Conservation (phyloP, 1,140 invertebrate species). For the Zaprionus ghesquierei region DNA sequence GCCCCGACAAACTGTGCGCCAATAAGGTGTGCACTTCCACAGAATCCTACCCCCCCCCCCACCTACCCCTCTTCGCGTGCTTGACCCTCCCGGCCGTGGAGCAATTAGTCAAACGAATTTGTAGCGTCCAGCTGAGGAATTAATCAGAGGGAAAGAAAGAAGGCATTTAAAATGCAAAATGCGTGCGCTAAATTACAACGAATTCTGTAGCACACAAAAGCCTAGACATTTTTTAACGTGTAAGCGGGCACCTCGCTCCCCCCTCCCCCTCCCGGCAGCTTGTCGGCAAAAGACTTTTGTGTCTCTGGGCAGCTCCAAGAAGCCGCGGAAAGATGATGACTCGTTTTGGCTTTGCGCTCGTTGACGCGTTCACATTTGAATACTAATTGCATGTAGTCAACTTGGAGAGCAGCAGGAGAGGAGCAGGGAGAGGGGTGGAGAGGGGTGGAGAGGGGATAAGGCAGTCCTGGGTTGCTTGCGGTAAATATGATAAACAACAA, state of each 20-base stretch:
- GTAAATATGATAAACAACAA: slow-evolving; percentile 81
- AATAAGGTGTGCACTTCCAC: slow-evolving; percentile 64
- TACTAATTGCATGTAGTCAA: slow-evolving; percentile 75
- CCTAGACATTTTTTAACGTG: slow-evolving; percentile 72
- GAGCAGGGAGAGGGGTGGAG: neutral
- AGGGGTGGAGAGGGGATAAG: neutral
- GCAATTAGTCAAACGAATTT: slow-evolving; percentile 79
- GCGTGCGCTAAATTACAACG: slow-evolving; percentile 75
- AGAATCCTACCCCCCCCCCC: slow-evolving; percentile 39
- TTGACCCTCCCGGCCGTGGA: neutral
- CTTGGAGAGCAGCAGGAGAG: neutral
- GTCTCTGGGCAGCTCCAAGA: slow-evolving; percentile 18
- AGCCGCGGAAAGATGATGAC: slow-evolving; percentile 55
- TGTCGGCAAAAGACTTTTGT: slow-evolving; percentile 34
- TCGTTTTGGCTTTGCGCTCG: slow-evolving; percentile 76
- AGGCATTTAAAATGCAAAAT: slow-evolving; percentile 73
- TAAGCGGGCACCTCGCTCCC: slow-evolving; percentile 29
- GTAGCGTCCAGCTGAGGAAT: slow-evolving; percentile 68
- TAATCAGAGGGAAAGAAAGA: slow-evolving; percentile 59
- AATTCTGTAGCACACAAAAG: slow-evolving; percentile 67
- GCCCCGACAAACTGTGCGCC: too few species aligned
- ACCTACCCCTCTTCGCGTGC: neutral
- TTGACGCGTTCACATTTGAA: slow-evolving; percentile 75
- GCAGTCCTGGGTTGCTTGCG: slow-evolving; percentile 37
- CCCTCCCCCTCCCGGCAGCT: neutral